Conservation (phyloP, 2,888 invertebrate species). For the Mantis religiosa region DNA sequence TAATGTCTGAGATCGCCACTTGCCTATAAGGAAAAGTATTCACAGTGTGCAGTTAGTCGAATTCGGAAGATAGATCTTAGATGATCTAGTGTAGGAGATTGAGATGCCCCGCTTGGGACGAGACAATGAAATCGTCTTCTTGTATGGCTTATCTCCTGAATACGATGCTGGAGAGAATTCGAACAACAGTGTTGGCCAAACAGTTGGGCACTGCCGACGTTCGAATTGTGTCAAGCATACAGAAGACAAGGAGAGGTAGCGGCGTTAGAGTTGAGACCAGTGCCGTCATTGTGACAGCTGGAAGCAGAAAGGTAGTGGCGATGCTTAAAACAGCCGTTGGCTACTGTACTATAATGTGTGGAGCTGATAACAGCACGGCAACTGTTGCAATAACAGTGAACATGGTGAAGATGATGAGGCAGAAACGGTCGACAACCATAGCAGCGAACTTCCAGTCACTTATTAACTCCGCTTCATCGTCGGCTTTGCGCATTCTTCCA, state of each 20-base stretch:
- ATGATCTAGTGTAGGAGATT: background rate
- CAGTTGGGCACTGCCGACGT: background rate
- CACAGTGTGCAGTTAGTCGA: background rate
- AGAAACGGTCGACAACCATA: constrained; percentile 96
- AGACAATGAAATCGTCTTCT: background rate
- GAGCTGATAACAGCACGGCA: constrained; percentile 85
- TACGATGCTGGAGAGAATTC: background rate
- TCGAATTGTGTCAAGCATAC: background rate
- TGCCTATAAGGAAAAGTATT: background rate
- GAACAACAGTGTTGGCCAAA: background rate
- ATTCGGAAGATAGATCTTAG: background rate
- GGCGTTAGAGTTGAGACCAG: background rate
- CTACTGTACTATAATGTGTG: constrained; percentile 90
- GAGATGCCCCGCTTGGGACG: background rate
- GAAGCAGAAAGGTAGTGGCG: background rate
- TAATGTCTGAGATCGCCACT: background rate
- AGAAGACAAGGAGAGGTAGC: background rate
- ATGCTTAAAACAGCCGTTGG: background rate
- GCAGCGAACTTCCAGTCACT: constrained; percentile 98
- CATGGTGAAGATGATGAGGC: constrained; percentile 90
- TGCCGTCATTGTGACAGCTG: background rate
- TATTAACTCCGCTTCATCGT: constrained; percentile 87
- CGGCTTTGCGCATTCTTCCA: constrained; percentile 87
- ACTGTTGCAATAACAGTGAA: constrained; percentile 92
- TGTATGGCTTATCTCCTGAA: background rate